phyloP scores from a whole-genome alignment of 2,797 vertebrate genomes.

The Eulemur mongoz region DNA sequence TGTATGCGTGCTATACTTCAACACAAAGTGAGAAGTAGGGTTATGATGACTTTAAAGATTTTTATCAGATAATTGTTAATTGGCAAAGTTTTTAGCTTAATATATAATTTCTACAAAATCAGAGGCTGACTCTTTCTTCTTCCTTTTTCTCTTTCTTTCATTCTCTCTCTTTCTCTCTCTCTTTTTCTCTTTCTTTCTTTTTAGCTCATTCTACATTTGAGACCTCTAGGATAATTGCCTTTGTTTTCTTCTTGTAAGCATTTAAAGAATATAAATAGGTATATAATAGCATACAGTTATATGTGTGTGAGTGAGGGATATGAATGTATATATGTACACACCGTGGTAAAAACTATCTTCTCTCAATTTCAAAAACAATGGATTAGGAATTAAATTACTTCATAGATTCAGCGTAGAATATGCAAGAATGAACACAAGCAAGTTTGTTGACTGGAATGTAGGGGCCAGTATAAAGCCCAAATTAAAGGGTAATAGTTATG shows the following conservation, averaged over 20 bases:
- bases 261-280: neutral
- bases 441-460: no score
- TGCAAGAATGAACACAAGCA: neutral
- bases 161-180: neutral
- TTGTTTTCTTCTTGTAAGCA: neutral
- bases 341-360: neutral
- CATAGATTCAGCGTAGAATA: neutral
- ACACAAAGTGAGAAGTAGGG: neutral
- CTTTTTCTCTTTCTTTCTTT: no score
- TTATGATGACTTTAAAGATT: neutral
- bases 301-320: neutral
- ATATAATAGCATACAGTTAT: rapidly evolving
- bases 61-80: neutral
- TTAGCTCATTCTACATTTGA: neutral
- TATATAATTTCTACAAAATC: neutral
- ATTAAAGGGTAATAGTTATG: neutral
- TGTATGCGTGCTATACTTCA: neutral
- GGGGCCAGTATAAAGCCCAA: neutral
- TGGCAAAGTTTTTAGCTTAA: neutral
- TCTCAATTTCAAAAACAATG: neutral
- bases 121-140: neutral
- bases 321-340: rapidly evolving
- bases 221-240: neutral
- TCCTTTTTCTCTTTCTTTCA: no score
- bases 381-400: neutral